Conservation (phyloP, 1,140 invertebrate species). For the Drosophila trapezifrons region DNA sequence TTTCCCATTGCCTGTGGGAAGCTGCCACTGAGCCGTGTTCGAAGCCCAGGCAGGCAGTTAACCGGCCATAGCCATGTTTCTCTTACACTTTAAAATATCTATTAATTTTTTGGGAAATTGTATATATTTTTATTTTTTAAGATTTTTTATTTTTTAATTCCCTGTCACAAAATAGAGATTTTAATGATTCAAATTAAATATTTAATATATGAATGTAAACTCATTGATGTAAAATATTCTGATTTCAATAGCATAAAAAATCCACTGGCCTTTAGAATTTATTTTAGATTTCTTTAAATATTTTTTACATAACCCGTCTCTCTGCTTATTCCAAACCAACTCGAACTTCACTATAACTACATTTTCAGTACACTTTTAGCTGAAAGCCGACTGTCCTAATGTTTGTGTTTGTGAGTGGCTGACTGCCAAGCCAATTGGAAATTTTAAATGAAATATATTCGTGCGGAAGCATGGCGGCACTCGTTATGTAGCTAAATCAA, state of each 20-base stretch:
- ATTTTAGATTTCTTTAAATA: not conserved
- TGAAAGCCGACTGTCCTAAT: conserved; percentile 18
- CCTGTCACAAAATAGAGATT: too few species aligned
- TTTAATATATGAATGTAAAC: too few species aligned
- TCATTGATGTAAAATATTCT: too few species aligned
- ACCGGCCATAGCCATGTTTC: conserved; percentile 35
- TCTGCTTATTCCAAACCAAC: not conserved
- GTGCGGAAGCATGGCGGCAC: conserved; percentile 17
- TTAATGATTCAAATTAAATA: too few species aligned
- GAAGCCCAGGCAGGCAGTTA: conserved; percentile 36
- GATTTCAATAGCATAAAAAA: too few species aligned
- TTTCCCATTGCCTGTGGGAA: conserved; percentile 42
- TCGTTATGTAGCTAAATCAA: conserved; percentile 27
- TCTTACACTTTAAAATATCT: conserved; percentile 25
- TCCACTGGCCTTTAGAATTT: not conserved
- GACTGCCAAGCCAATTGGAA: conserved; percentile 68
- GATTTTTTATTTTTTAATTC: too few species aligned
- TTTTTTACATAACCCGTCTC: not conserved
- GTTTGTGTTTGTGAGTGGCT: conserved; percentile 25
- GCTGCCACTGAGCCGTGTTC: conserved; percentile 14
- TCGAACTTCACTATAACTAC: not conserved
- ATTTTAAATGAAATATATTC: conserved; percentile 71
- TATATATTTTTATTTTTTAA: too few species aligned
- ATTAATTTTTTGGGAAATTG: too few species aligned
- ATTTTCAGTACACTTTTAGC: conserved; percentile 5